phyloP scores from a whole-genome alignment of 1,140 invertebrate species.

The Diabrotica virgifera region DNA sequence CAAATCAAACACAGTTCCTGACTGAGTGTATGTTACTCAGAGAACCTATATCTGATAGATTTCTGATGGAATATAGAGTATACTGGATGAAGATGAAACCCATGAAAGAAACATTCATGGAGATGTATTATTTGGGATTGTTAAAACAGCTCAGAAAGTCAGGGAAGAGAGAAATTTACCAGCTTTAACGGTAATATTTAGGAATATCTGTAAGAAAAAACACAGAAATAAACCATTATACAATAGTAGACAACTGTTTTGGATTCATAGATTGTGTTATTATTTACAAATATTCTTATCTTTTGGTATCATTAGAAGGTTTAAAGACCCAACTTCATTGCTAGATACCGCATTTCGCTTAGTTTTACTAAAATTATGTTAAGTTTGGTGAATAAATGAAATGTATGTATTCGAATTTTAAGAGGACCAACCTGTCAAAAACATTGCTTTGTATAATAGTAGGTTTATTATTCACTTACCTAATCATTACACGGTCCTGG shows the following conservation, averaged over 20 bases:
- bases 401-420: background rate
- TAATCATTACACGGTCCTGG: constrained; percentile 28
- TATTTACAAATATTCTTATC: no score
- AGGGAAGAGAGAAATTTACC: constrained; percentile 58
- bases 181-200: constrained; percentile 63
- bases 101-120: constrained; percentile 96
- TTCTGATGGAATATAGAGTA: constrained; percentile 77
- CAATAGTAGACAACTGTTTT: no score
- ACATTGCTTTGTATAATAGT: constrained; percentile 20
- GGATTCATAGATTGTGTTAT: no score
- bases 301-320: no score
- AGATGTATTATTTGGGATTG: constrained; percentile 86
- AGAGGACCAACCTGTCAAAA: background rate
- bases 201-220: no score
- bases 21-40: constrained; percentile 94
- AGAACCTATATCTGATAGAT: constrained; percentile 76
- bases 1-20: constrained; percentile 76
- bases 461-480: constrained; percentile 17
- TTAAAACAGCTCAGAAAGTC: constrained; percentile 74
- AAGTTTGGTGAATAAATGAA: no score
- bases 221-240: no score
- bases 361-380: no score
- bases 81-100: constrained; percentile 96
- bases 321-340: no score
- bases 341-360: no score